Base-by-base conservation (phyloP, 1,140 invertebrate genomes). In the Hermetia illucens region DNA sequence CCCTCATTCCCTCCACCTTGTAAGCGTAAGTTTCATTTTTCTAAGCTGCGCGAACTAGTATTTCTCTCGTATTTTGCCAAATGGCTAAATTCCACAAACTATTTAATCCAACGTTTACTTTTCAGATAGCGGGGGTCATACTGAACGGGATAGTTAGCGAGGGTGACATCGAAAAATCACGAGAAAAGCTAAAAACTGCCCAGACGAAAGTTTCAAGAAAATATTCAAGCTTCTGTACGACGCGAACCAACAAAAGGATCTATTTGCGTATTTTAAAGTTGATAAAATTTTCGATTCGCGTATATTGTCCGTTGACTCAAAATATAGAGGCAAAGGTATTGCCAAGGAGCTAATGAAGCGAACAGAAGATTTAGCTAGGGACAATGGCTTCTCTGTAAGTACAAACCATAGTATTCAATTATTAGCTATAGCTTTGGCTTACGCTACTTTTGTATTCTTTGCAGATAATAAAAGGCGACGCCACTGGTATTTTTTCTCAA, bases 201-300 rank as follows among this genome's bases (percentile, higher is more conserved):
- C 63, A 13, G 77, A 79, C 49, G 55, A 69, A 24, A 72, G 73
- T 38, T 79, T 75, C 50, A 71, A 71, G 46, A 71, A 65, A 42
- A 79, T 80, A 40, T 78, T 80, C 45, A 64, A 68, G 16, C 52
- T 79, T 25, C 57, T 82, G 5, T 71, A 77, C 46, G 65, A 64
- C n/a, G 53, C 73, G 16, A 79, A 76, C 43, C 58, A 72, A 24
- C 66, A 69, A 38, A 44, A 72, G 22, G 66, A 79, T 61, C 51
- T 80, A 3, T 80, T 78, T 48, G 40, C 46, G 3, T 72, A 68
- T 34, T 81, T 75, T 55, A 53, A 69, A 32, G 74, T 82, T 4
- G 72, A 80, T 21, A 68, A 74, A 39, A 70, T 84, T n/a, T 79
- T 87, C 46, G 82, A 87, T 54, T 75, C 79, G 44, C 67, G 82